phyloP scores from a whole-genome alignment of 1,140 invertebrate species.

The Trichogramma pretiosum region DNA sequence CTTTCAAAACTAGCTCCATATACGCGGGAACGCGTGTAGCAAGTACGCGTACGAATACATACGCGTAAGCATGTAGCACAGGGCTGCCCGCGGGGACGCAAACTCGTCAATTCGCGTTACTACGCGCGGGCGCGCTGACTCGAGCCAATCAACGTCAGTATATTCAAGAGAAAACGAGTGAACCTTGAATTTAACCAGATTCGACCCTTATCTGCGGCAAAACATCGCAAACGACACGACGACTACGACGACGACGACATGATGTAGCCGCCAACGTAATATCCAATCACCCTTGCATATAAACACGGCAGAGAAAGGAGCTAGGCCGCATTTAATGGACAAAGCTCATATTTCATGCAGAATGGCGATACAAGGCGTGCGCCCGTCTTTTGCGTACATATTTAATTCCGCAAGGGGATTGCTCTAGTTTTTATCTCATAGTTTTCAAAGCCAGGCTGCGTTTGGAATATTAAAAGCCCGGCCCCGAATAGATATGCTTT shows the following conservation, averaged over 20 bases:
- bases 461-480: slow-evolving; percentile 12
- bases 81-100: neutral
- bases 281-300: too few species aligned
- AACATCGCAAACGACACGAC: too few species aligned
- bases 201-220: slow-evolving; percentile 23
- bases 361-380: neutral
- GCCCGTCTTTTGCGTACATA: too few species aligned
- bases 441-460: too few species aligned
- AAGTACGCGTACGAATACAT: neutral
- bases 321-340: too few species aligned
- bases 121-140: neutral
- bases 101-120: too few species aligned
- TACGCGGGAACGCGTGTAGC: neutral
- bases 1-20: neutral
- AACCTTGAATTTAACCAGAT: slow-evolving; percentile 27
- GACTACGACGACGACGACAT: too few species aligned
- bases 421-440: too few species aligned
- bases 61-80: neutral
- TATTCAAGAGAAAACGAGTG: slow-evolving; percentile 29
- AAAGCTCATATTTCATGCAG: neutral
- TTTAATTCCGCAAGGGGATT: too few species aligned
- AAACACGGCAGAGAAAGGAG: too few species aligned
- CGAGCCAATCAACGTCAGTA: neutral
- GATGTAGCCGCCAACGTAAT: too few species aligned
- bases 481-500: neutral